Conservation (phyloP, 2,113 vertebrate species). For the Nesogale talazaci region DNA sequence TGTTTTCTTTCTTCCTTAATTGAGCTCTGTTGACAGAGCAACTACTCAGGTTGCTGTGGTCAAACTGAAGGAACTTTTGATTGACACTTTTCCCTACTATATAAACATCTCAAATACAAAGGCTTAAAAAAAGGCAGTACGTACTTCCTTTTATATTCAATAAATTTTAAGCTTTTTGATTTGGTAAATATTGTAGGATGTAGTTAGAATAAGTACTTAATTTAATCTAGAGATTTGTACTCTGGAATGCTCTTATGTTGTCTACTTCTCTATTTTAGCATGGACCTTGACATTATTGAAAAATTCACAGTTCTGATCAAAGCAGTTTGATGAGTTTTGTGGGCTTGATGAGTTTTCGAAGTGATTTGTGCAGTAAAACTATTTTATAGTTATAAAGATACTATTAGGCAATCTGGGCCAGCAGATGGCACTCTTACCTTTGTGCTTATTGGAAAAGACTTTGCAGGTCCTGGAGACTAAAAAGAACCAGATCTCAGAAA, state of each 20-base stretch:
- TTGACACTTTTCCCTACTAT: not conserved
- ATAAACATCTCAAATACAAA: not conserved
- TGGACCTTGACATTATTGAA: not conserved
- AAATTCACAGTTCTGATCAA: slow-evolving; percentile 32
- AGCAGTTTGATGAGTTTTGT: not conserved
- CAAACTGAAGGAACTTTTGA: not conserved
- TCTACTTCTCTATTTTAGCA: not conserved
- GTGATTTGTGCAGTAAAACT: not conserved
- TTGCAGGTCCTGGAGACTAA: not conserved
- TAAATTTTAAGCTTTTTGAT: not conserved
- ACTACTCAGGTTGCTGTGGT: not conserved
- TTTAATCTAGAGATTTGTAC: not conserved
- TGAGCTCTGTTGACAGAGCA: not conserved
- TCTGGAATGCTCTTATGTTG: not conserved
- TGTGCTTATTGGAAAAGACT: not conserved
- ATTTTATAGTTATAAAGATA: not conserved
- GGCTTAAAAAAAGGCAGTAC: not conserved
- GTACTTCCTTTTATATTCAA: not conserved
- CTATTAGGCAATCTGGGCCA: not conserved
- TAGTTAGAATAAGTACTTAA: not conserved
- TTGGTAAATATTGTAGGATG: not conserved
- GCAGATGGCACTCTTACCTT: slow-evolving; percentile 74
- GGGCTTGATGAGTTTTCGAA: not conserved
- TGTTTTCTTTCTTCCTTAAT: slow-evolving; percentile 10
- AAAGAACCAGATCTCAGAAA: slow-evolving; percentile 1